These are phyloP conservation scores for Kryptolebias ocellatus DNA, from an alignment of 2,797 vertebrate species.

Conservation along the genomic window DNA sequence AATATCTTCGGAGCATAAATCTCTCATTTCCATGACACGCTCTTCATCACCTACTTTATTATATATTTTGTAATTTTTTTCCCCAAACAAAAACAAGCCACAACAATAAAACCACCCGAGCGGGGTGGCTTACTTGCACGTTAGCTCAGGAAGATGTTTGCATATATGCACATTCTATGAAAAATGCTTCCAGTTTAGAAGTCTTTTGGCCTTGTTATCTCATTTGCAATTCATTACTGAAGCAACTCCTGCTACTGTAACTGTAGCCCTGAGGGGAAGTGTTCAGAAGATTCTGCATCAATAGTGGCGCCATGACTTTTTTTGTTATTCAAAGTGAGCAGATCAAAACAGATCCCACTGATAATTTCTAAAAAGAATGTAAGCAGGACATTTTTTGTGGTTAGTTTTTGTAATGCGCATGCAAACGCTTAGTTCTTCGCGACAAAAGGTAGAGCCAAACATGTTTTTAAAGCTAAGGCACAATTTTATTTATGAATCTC, in stretches of 20 bases:
- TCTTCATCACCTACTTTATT: constrained; percentile 17
- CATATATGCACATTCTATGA: too few relatives aligned
- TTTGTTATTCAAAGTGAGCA: constrained; percentile 1
- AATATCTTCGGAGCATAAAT: constrained; percentile 21
- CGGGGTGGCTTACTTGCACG: constrained; percentile 27
- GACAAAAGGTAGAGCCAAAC: background rate
- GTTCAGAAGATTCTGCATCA: background rate
- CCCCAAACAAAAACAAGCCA: too few relatives aligned
- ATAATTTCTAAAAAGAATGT: constrained; percentile 2
- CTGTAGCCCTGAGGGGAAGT: background rate
- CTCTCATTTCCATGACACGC: constrained; percentile 12
- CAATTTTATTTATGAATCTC: background rate
- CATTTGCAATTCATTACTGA: background rate
- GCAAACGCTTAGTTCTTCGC: too few relatives aligned
- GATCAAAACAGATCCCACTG: constrained; percentile 5
- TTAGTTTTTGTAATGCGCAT: background rate
- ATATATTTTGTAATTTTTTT: background rate
- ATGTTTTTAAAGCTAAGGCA: background rate
- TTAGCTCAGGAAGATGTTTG: background rate
- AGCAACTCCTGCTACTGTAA: background rate
- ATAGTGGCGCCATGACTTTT: constrained; percentile 8
- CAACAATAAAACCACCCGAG: background rate
- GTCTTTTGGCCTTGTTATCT: background rate
- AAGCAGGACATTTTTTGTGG: constrained; percentile 16
- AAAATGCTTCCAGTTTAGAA: too few relatives aligned